A percentile compares a stretch with the other conserved stretches of the same genome.
These are phyloP conservation scores for Nasalis larvatus DNA, from an alignment of 2,113 vertebrate species.

Conservation along the genomic window DNA sequence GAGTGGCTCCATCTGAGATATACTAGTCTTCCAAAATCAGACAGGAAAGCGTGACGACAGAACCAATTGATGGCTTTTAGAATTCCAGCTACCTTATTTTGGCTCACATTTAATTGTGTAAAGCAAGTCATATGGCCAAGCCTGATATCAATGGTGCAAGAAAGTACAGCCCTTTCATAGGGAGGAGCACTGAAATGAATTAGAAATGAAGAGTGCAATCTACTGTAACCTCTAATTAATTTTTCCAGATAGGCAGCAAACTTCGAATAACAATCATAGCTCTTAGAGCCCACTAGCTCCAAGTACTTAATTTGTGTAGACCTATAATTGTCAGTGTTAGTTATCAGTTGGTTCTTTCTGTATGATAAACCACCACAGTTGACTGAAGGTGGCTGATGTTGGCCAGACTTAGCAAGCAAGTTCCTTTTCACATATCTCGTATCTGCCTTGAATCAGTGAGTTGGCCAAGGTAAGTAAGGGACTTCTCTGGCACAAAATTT, in stretches of 20 bases:
- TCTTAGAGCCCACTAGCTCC: background rate
- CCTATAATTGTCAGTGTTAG: background rate
- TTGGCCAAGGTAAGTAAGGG: background rate
- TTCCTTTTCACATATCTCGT: background rate
- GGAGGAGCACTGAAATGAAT: background rate
- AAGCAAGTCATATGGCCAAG: background rate
- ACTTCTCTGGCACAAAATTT: background rate
- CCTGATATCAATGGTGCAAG: background rate
- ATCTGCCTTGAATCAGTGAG: background rate
- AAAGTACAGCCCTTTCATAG: background rate
- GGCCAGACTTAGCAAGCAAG: background rate
- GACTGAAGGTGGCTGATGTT: background rate
- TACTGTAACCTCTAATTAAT: background rate
- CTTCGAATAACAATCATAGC: background rate
- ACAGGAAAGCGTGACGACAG: background rate
- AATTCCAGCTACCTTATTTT: constrained; percentile 7
- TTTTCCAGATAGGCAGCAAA: constrained; percentile 20
- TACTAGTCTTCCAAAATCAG: background rate
- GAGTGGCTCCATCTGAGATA: background rate
- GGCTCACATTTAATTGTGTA: background rate
- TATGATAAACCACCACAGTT: background rate
- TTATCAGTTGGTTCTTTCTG: background rate
- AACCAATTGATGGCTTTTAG: background rate
- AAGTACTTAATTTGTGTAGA: background rate
- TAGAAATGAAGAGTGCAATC: background rate